Evolutionary conservation across 2,888 invertebrate genomes (phyloP), one percentile per base, ranked within the genome.

Genomic region (Watsonalla cultraria): DNA sequence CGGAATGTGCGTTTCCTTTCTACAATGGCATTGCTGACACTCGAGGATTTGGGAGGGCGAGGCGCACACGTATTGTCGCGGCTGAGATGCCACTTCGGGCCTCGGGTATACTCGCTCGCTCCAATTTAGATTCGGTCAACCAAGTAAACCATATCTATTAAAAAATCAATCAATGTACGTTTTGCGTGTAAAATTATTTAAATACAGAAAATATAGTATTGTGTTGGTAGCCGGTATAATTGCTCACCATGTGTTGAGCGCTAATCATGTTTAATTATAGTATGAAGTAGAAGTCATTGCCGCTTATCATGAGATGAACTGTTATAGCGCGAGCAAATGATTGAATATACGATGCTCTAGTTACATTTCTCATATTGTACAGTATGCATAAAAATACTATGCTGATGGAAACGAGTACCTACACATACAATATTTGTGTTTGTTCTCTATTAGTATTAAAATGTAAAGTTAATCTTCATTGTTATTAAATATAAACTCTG

Each of bases 201-300:
- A 72, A 81, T 75, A 78, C 58, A 79, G 78, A 80, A 82, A 80
- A 71, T 76, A 80, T 80, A 71, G 80, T 79, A 81, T 89, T 76
- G 76, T 81, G 72, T 74, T 76, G 72, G 86, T 87, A 86, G 88
- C 85, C 82, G 83, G 78, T 83, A 80, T 90, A 89, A 89, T 89
- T 89, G 85, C 78, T 79, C 81, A 76, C 82, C 82, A 88, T 87
- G 88, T 89, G 88, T 83, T 86, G 85, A 87, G 84, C 84, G 83
- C 82, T 86, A 89, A 90, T 89, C 88, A 86, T 84, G 80, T 86
- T 86, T 90, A 90, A 90, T 90, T 89, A 90, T 77, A 83, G 82
- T 61, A 54, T 71, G 74, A 78, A 82, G 77, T 80, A 79, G 82
- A 79, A 88, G 82, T 89, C 90, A 90, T 89, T 90, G 90, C 84